These are phyloP conservation scores for Diorhabda elongata DNA, from an alignment of 1,140 invertebrate species.

Conservation along the genomic window DNA sequence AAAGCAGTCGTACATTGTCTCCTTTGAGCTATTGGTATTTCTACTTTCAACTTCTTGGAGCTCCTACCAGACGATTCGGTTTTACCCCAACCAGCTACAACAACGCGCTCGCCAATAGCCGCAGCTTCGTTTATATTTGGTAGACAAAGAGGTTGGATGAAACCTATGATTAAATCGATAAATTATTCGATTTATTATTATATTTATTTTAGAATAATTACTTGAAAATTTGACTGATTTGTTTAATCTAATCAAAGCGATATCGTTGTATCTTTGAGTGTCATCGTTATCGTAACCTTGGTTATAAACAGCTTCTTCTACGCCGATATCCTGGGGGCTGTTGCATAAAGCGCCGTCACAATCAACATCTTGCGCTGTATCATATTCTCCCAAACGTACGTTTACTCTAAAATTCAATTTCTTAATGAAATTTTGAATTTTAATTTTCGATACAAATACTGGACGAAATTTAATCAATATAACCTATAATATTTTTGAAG, in stretches of 20 bases:
- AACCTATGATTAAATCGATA: slow-evolving; percentile 34
- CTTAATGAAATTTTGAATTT: too few species aligned
- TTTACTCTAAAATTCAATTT: slow-evolving; percentile 45
- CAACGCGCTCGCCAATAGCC: slow-evolving; percentile 44
- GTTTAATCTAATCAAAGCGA: slow-evolving; percentile 39
- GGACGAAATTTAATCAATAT: too few species aligned
- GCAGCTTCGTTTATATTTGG: slow-evolving; percentile 46
- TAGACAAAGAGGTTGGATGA: slow-evolving; percentile 65
- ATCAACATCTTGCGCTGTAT: slow-evolving; percentile 54
- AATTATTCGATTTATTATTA: too few species aligned
- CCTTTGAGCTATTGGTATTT: slow-evolving; percentile 47
- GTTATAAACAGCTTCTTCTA: slow-evolving; percentile 39
- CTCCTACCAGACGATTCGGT: slow-evolving; percentile 50
- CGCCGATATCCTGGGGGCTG: slow-evolving; percentile 36
- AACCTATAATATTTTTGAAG: too few species aligned
- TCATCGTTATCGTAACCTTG: slow-evolving; percentile 32
- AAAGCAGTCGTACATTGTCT: slow-evolving; percentile 50
- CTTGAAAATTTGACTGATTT: slow-evolving; percentile 31
- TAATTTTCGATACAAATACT: too few species aligned
- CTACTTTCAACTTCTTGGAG: slow-evolving; percentile 42
- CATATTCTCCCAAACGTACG: slow-evolving; percentile 61
- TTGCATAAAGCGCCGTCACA: slow-evolving; percentile 48
- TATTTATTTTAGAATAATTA: slow-evolving; percentile 22
- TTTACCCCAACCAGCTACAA: slow-evolving; percentile 64
- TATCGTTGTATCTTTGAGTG: slow-evolving; percentile 36